Evolutionary conservation across 2,797 vertebrate species (phyloP).

Genomic region (Tenualosa ilisha): DNA sequence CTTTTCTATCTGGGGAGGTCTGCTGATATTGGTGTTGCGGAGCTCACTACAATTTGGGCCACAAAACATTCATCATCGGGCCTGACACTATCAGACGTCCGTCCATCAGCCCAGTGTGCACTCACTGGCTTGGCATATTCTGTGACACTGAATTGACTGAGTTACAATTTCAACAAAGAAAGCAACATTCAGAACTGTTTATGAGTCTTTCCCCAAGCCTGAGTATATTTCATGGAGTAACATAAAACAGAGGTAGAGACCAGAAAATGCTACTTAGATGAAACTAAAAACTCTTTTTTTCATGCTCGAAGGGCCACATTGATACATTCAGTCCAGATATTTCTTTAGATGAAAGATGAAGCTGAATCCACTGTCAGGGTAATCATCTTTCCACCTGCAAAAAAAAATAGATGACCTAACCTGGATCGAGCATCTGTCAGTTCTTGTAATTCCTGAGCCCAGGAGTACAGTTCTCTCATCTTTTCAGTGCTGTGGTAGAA

Average conservation of each 20-base stretch:
- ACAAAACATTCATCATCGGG: too few species aligned
- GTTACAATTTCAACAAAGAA: not conserved
- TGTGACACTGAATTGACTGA: not conserved
- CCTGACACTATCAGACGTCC: too few species aligned
- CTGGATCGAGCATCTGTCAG: not conserved
- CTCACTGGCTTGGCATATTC: too few species aligned
- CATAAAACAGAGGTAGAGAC: not conserved
- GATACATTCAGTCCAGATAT: not conserved
- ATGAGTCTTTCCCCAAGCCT: not conserved
- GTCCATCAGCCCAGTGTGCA: too few species aligned
- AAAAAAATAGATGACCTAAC: not conserved
- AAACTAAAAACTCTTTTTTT: not conserved
- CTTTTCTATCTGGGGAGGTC: too few species aligned
- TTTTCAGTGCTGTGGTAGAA: not conserved
- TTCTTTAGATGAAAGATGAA: not conserved
- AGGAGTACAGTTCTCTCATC: not conserved
- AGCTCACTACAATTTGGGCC: too few species aligned
- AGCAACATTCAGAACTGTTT: not conserved
- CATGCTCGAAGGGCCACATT: not conserved
- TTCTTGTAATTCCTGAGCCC: not conserved
- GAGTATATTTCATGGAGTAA: conserved; percentile 7
- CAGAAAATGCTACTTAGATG: not conserved
- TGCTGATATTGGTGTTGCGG: too few species aligned
- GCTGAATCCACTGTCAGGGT: not conserved
- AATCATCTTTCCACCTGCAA: not conserved